These are phyloP conservation scores for Coenobita brevimanus DNA, from an alignment of 1,140 invertebrate genomes.

Conservation along the genomic window DNA sequence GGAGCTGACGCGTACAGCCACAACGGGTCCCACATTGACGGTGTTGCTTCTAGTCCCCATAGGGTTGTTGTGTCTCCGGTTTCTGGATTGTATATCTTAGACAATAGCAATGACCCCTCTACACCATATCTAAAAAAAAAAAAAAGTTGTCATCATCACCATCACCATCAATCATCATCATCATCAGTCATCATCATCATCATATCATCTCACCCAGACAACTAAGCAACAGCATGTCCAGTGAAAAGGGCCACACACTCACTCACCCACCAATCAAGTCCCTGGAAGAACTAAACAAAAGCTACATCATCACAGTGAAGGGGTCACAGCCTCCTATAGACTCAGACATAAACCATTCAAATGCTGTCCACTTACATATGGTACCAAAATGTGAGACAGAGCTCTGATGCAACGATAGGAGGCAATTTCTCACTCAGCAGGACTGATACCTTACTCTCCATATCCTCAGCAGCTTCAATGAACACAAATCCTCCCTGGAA, in stretches of 20 bases:
- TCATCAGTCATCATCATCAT: too few species aligned
- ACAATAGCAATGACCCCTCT: not conserved
- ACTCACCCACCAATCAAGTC: too few species aligned
- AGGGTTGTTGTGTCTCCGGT: not conserved
- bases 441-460: not conserved
- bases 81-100: not conserved
- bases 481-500: slow-evolving; percentile 47
- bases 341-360: too few species aligned
- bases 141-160: too few species aligned
- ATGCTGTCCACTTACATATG: slow-evolving; percentile 49
- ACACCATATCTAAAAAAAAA: slow-evolving; percentile 29
- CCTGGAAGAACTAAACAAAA: too few species aligned
- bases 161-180: too few species aligned
- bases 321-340: too few species aligned
- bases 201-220: too few species aligned
- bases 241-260: too few species aligned
- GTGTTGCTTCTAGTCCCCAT: not conserved
- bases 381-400: slow-evolving; percentile 49
- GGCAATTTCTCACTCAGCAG: slow-evolving; percentile 37
- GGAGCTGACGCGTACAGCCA: slow-evolving; percentile 43
- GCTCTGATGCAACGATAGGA: not conserved
- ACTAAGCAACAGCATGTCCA: too few species aligned
- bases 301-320: too few species aligned
- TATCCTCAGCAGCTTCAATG: slow-evolving; percentile 26
- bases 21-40: slow-evolving; percentile 13